Conservation (phyloP, 2,888 invertebrate species). For the Chironomus riparius region DNA sequence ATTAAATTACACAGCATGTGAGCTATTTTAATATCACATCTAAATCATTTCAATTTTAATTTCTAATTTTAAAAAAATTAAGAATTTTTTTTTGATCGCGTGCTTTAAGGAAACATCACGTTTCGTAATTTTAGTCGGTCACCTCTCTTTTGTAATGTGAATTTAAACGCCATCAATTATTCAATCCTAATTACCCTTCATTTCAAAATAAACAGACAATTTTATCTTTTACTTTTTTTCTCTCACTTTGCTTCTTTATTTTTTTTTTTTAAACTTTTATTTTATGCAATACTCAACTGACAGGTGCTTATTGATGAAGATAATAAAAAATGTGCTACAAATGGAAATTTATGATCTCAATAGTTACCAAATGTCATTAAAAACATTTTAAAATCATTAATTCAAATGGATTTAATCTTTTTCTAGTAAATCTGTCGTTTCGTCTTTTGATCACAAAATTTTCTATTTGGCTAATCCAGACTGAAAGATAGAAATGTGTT, state of each 20-base stretch:
- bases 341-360: background rate
- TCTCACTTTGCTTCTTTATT: background rate
- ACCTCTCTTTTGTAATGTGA: background rate
- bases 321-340: background rate
- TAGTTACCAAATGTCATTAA: too few relatives aligned
- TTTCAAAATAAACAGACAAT: background rate
- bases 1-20: too few relatives aligned
- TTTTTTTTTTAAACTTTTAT: background rate
- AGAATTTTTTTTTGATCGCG: background rate
- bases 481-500: too few relatives aligned
- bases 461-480: too few relatives aligned
- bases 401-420: too few relatives aligned
- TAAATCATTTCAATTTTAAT: background rate
- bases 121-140: background rate
- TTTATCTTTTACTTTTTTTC: background rate
- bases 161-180: background rate
- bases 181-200: background rate
- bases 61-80: too few relatives aligned
- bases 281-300: background rate
- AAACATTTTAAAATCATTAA: too few relatives aligned
- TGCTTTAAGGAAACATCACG: background rate
- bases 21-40: background rate
- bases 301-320: background rate
- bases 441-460: too few relatives aligned
- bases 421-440: too few relatives aligned